Percentiles rank a stretch among this genome's conserved stretches.
Evolutionary conservation across 2,113 vertebrate genomes (phyloP).

Genomic region (Dasyornis broadbenti): DNA sequence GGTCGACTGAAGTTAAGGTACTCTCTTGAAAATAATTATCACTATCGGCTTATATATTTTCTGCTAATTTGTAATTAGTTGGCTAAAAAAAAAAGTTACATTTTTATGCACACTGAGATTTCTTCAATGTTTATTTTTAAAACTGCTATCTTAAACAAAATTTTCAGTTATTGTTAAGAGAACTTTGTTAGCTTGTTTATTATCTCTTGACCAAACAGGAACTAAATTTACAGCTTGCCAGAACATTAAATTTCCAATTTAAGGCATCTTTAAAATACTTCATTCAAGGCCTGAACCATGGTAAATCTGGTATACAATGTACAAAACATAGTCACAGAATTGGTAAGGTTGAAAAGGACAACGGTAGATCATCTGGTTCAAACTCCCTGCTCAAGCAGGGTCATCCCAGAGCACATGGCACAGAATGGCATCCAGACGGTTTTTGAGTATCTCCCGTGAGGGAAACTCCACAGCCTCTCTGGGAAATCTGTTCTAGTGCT

Average conservation of each 20-base stretch:
- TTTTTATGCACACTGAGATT: not conserved
- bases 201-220: not conserved
- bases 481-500: not conserved
- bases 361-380: not conserved
- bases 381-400: not conserved
- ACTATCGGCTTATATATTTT: not conserved
- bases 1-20: not conserved
- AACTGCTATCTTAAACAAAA: not conserved
- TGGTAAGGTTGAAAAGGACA: not conserved
- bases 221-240: not conserved
- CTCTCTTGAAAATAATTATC: not conserved
- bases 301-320: not conserved
- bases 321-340: not conserved
- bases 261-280: not conserved
- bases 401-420: not conserved
- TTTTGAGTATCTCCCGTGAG: not conserved
- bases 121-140: not conserved
- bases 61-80: not conserved
- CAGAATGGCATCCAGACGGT: not conserved
- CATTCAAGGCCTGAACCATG: fast-evolving
- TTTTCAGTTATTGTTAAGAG: not conserved
- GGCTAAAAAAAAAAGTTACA: not conserved
- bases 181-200: not conserved
- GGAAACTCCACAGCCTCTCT: not conserved
- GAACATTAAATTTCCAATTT: not conserved